Base-by-base conservation (phyloP, 1,140 invertebrate species). In the Bombus ignitus region DNA sequence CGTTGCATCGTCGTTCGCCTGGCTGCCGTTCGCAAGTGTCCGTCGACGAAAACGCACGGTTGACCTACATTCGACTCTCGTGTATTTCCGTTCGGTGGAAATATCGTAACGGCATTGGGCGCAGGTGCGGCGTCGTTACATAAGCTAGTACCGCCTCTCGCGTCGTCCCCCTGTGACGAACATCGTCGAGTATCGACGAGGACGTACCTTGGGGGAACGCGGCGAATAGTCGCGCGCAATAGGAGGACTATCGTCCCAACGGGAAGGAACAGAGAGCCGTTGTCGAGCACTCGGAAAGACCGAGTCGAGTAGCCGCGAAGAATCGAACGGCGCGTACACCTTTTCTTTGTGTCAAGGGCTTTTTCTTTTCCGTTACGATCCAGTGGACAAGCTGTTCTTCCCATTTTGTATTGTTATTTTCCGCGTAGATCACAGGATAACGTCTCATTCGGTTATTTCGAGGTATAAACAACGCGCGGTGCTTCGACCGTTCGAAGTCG, bases 321-420 rank as follows among this genome's bases (percentile, higher is more conserved):
- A 22, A 22, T 0, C 47, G 47, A 53, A 53, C 47, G 47, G 47
- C 5, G 5, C 18, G 18, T 22, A 53, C 47, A 2, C 2, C 5
- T 53, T 8, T 53, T 0, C 0, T 47, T 18, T 0, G 44, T 0
- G 44, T 1, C 44, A 18, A 53, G 15, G 47, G 47, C 18, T 53
- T 53, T 18, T 22, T 2, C 47, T 6, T 53, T 53, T 53, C 18
- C 47, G 47, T 53, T 22, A 47, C 47, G 15, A 47, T 18, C 47
- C 0, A 44, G 0, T 0, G 44, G 3, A 44, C 44, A 0, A 44
- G 0, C 44, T 0, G 44, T 18, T 47, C 18, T 18, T 44, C 44
- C 44, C 3, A 5, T 47, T 15, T 18, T 0, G 4, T 18, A 18
- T 15, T 5, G 0, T 15, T 15, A 0, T 18, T 1, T 47, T 53